Evolutionary conservation across 2,797 vertebrate genomes (phyloP).

Genomic region (Alcedo quadribrachys): DNA sequence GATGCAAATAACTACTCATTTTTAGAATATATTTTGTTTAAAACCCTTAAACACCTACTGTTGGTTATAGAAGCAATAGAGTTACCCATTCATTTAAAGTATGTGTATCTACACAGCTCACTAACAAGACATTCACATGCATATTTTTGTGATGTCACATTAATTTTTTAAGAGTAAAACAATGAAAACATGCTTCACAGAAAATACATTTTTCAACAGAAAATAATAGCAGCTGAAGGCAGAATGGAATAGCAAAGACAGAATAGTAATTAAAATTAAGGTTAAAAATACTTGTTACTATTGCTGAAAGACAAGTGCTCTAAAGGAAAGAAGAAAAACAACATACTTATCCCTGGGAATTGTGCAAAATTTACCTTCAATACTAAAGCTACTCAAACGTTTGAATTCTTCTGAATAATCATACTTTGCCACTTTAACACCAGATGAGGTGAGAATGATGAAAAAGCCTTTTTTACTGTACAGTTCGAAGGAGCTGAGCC

Average conservation of each 20-base stretch:
- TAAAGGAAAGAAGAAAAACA: neutral
- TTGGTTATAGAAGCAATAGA: neutral
- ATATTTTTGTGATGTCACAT: neutral
- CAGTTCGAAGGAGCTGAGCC: constrained; percentile 90
- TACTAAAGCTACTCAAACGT: constrained; percentile 88
- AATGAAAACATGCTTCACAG: neutral
- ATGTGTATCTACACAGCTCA: neutral
- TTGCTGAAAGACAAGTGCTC: neutral
- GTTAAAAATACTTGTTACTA: neutral
- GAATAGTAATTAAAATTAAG: neutral
- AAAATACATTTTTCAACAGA: neutral
- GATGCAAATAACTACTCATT: neutral
- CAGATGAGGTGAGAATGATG: constrained; percentile 82
- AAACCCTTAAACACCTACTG: neutral
- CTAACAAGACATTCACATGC: neutral
- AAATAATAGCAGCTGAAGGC: neutral
- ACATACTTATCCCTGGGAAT: neutral
- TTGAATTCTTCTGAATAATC: constrained; percentile 90
- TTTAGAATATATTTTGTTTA: neutral
- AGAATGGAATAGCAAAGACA: neutral
- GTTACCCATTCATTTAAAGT: neutral
- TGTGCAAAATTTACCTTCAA: constrained; percentile 86
- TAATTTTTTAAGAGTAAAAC: neutral
- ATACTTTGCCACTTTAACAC: constrained; percentile 86
- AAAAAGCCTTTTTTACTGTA: constrained; percentile 91